Base-by-base conservation (phyloP, 2,888 invertebrate species). In the Idaea aversata region DNA sequence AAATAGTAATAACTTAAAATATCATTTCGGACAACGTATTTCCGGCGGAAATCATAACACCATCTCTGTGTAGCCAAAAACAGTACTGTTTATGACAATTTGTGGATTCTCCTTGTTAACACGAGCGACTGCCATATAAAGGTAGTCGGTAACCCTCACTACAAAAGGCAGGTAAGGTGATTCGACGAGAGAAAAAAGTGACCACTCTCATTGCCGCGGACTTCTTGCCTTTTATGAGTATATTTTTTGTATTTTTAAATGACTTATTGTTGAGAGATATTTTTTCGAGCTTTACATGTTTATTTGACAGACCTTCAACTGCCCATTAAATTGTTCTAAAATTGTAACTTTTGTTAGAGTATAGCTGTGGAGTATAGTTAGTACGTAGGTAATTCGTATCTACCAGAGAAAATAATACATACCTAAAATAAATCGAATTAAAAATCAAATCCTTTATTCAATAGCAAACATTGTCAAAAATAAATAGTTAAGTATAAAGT, bases 151-250 rank as follows among this genome's bases (percentile, higher is more conserved):
- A 86, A 85, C 86, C 84, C 85, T 83, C 80, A 80, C 85, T 82
- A 57, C 70, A 77, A 88, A 90, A 77, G 89, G 90, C 58, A 65
- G 73, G 75, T 85, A 87, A 90, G 89, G 90, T 85, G 81, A 85
- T 80, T 79, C 76, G 76, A 71, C 71, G 73, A 79, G 84, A 83
- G 84, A 83, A 83, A 83, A 87, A 88, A 80, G 79, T 73, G 73
- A 76, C 81, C 86, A 87, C 70, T 86, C 85, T 75, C 89, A 90
- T 78, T 89, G 85, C 75, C 83, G 67, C 72, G 82, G 65, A 88
- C 88, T 88, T 66, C 75, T 72, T 68, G 74, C 75, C 47, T 7
- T 47, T 67, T 75, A 76, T 72, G 73, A 65, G 73, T 71, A 73
- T 70, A 78, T 76, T 75, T 77, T 84, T 88, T 85, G 79, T 82